Base-by-base conservation (phyloP, 2,888 invertebrate genomes). In the Biston betularia region DNA sequence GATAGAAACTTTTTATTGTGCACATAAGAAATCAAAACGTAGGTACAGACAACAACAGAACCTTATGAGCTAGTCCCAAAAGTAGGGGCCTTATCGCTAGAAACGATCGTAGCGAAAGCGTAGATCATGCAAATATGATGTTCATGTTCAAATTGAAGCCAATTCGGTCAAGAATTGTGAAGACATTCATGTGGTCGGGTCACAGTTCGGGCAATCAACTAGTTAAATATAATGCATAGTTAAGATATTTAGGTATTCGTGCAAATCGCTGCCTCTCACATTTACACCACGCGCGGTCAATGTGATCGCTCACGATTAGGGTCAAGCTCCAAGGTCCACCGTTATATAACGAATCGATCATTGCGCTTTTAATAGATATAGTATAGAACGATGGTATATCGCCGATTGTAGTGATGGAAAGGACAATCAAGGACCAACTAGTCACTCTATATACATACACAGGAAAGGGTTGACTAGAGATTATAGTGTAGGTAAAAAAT, bases 291-390 rank as follows among this genome's bases (percentile, higher is more conserved):
- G 60, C 81, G 77, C 82, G 85, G 85, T 85, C 85, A 86, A 75
- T 70, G 71, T 74, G 70, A 78, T 77, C 75, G 75, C 83, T 87
- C 90, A 90, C 90, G 90, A 92, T 87, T 90, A 87, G 89, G 93
- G 92, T 93, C 93, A 92, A 91, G 89, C 84, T 75, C 77, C 92
- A 93, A 93, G 92, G 93, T 89, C 88, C 76, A 72, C 44, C 75
- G 75, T 92, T 92, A 92, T 89, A 92, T 92, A 93, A 93, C 81
- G 78, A 76, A 64, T 80, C 77, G 72, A 80, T 87, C 86, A 88
- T 86, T 87, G 85, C 83, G 77, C 79, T 75, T 81, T 78, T 75
- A 83, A 89, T 87, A 86, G 87, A 87, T 86, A 82, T 72, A 77
- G 73, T 75, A 80, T 75, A 71, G 69, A 78, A 73, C 45, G 50